These are phyloP conservation scores for Tetramorium simillimum DNA, from an alignment of 1,140 invertebrate genomes.

Conservation along the genomic window DNA sequence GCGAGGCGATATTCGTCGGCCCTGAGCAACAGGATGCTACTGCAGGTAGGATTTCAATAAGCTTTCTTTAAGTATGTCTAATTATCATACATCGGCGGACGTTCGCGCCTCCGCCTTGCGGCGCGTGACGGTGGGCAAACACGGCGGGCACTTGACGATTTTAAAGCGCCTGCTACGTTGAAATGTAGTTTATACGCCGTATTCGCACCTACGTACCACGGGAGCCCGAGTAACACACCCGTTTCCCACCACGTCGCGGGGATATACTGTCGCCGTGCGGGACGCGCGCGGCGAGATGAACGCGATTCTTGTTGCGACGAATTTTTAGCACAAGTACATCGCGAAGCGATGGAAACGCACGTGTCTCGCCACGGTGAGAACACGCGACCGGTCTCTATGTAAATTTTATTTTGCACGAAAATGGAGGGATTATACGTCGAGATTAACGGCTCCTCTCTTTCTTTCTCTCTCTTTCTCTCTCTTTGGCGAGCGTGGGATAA, in stretches of 20 bases:
- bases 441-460: slow-evolving; percentile 21
- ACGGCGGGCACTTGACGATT: background rate
- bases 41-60: slow-evolving; percentile 28
- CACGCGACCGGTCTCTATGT: slow-evolving; percentile 17
- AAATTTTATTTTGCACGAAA: slow-evolving; percentile 43
- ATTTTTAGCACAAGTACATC: background rate
- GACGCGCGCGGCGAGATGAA: slow-evolving; percentile 22
- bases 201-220: slow-evolving; percentile 30
- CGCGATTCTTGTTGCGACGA: slow-evolving; percentile 1
- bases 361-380: background rate
- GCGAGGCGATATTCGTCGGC: background rate
- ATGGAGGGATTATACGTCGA: slow-evolving; percentile 24
- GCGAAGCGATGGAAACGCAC: background rate
- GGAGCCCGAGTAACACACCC: background rate
- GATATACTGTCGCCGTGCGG: background rate
- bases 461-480: background rate
- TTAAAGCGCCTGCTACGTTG: slow-evolving; percentile 1
- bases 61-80: slow-evolving; percentile 22
- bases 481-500: slow-evolving; percentile 13
- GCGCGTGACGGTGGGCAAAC: slow-evolving; percentile 8
- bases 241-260: background rate
- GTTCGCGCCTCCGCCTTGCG: background rate
- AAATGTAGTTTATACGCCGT: slow-evolving; percentile 38
- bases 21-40: background rate
- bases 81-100: slow-evolving; percentile 33